Evolutionary conservation across 2,888 invertebrate species (phyloP), one percentile per base, ranked within the genome.

Genomic region (Cotesia congregata): DNA sequence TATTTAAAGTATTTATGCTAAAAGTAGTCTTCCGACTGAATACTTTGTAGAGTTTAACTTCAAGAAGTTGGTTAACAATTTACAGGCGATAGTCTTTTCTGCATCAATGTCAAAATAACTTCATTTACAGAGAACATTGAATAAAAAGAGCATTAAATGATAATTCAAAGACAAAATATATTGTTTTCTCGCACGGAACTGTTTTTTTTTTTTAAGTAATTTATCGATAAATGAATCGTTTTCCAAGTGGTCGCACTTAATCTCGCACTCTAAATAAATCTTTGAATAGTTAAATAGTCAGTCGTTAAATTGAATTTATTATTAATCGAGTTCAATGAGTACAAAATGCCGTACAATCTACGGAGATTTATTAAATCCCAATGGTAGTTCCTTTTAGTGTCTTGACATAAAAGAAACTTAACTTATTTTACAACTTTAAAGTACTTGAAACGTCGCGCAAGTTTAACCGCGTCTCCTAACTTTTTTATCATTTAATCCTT

Each of bases 381-480:
- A 50, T 12, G 50, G 50, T 50, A 50, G 50, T 9, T 50, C 12
- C 50, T 12, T 50, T 50, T 50, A 50, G 50, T 50, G 50, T 50
- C 12, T 50, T 50, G 7, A 12, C 7, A 50, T 12, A 50, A 50
- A 50, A 50, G 12, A 12, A 50, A 50, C 9, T 50, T 2, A 50
- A 50, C 9, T 50, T 50, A 50, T 12, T 12, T 12, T 64, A 20
- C 62, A 64, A 20, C 17, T 15, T 64, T 7, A 64, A 64, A 20
- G 20, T 20, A 64, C 64, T 64, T 64, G 64, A 64, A 64, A 64
- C 7, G 50, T 50, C 50, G 30, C 30, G 30, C 50, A 50, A 50
- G 50, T 50, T 12, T 12, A 50, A 7, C 12, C 50, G 12, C 12
- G 50, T 50, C 3, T 30, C 50, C 50, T 50, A 9, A 3, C 12